Conservation (phyloP, 1,140 invertebrate genomes). For the Drosophila fuyamai region DNA sequence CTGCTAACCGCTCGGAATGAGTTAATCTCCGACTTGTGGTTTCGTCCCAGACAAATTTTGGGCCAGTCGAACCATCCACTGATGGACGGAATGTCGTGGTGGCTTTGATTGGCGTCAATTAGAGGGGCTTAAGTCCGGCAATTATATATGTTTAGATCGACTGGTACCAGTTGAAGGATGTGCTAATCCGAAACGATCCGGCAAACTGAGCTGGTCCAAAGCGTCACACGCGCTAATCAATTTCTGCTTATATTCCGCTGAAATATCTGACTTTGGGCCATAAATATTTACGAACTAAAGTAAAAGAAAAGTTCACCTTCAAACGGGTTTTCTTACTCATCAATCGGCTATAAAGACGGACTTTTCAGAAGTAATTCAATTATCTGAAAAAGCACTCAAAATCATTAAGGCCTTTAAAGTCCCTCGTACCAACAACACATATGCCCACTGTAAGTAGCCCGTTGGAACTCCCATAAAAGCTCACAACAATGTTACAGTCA, state of each 20-base stretch:
- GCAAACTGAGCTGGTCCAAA: conserved; percentile 25
- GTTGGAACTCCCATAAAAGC: conserved; percentile 53
- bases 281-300: conserved; percentile 24
- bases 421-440: conserved; percentile 2
- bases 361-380: conserved; percentile 67
- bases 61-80: conserved; percentile 66
- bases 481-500: conserved; percentile 74
- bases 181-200: conserved; percentile 60
- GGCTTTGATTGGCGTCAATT: conserved; percentile 72
- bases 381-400: conserved; percentile 79
- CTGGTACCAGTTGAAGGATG: conserved; percentile 79
- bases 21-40: conserved; percentile 68
- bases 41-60: conserved; percentile 40
- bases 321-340: conserved; percentile 52
- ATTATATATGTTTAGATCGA: conserved; percentile 66
- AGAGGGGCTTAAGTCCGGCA: conserved; percentile 48
- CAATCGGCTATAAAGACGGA: conserved; percentile 35
- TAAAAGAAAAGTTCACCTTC: conserved; percentile 19
- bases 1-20: conserved; percentile 59
- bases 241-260: conserved; percentile 43
- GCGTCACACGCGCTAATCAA: conserved; percentile 54
- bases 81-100: conserved; percentile 34
- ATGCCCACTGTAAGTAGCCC: conserved; percentile 54
- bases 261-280: conserved; percentile 13
- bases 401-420: conserved; percentile 70